These are phyloP conservation scores for Rhabdornis inornatus DNA, from an alignment of 2,113 vertebrate species.

Conservation along the genomic window DNA sequence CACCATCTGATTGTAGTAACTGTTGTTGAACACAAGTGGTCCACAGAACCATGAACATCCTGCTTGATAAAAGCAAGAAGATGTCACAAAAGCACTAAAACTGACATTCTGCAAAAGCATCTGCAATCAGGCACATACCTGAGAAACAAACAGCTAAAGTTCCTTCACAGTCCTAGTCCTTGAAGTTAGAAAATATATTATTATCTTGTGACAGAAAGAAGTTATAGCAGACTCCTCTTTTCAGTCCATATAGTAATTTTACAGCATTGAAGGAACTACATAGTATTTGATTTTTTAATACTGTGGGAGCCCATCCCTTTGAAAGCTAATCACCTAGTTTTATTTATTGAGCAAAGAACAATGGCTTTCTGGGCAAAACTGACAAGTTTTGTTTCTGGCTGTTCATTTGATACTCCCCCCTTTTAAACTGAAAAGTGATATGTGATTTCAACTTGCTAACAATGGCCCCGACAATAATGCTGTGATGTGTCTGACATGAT, in stretches of 20 bases:
- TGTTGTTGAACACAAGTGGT: not conserved
- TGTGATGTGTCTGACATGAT: slow-evolving; percentile 24
- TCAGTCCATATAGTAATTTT: not conserved
- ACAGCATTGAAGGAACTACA: not conserved
- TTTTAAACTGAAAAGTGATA: slow-evolving; percentile 75
- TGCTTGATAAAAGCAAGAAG: slow-evolving; percentile 18
- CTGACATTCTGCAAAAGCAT: not conserved
- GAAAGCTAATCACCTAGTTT: slow-evolving; percentile 56
- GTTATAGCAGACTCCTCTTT: not conserved
- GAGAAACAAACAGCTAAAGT: not conserved
- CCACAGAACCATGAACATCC: not conserved
- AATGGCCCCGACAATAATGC: slow-evolving; percentile 37
- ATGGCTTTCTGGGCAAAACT: slow-evolving; percentile 62
- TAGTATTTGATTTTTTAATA: not conserved
- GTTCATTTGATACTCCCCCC: slow-evolving; percentile 70
- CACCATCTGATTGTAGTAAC: not conserved
- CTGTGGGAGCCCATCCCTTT: not conserved
- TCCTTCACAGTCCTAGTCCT: not conserved
- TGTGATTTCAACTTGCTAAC: slow-evolving; percentile 58
- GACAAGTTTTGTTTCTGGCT: slow-evolving; percentile 71
- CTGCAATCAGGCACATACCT: not conserved
- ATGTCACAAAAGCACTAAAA: slow-evolving; percentile 15
- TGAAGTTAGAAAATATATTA: not conserved
- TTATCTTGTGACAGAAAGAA: slow-evolving; percentile 2
- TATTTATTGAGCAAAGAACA: slow-evolving; percentile 48